These are phyloP conservation scores for Epinephelus moara DNA, from an alignment of 2,113 vertebrate genomes.

Conservation along the genomic window DNA sequence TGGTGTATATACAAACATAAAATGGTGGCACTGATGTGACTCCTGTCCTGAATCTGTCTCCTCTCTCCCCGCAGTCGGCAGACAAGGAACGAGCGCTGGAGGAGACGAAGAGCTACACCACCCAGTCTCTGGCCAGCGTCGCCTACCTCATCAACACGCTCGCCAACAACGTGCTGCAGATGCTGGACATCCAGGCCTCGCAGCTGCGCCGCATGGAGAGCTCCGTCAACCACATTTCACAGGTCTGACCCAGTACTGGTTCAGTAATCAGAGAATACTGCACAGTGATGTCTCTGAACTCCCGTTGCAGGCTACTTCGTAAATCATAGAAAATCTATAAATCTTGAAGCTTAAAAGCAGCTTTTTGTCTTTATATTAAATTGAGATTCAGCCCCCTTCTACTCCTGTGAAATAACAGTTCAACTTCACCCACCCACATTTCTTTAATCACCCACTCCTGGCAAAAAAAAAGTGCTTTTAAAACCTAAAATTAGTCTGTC, in stretches of 20 bases:
- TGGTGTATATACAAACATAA: neutral
- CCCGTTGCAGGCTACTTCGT: no score
- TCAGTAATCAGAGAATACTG: no score
- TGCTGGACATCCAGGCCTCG: conserved; percentile 98
- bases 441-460: no score
- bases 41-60: conserved; percentile 31
- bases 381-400: no score
- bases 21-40: neutral
- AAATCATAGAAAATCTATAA: no score
- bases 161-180: conserved; percentile 98
- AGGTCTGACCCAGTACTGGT: conserved; percentile 82
- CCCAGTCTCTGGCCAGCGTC: conserved; percentile 96
- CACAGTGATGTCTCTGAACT: no score
- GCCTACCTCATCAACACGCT: conserved; percentile 99
- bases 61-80: conserved; percentile 83
- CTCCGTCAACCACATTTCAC: conserved; percentile 98
- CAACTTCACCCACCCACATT: no score
- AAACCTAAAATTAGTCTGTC: neutral
- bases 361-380: no score
- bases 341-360: no score
- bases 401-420: no score
- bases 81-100: conserved; percentile 96
- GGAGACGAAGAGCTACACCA: conserved; percentile 99
- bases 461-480: neutral
- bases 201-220: conserved; percentile 98